Evolutionary conservation across 2,113 vertebrate genomes (phyloP).

Genomic region (Eira barbara): DNA sequence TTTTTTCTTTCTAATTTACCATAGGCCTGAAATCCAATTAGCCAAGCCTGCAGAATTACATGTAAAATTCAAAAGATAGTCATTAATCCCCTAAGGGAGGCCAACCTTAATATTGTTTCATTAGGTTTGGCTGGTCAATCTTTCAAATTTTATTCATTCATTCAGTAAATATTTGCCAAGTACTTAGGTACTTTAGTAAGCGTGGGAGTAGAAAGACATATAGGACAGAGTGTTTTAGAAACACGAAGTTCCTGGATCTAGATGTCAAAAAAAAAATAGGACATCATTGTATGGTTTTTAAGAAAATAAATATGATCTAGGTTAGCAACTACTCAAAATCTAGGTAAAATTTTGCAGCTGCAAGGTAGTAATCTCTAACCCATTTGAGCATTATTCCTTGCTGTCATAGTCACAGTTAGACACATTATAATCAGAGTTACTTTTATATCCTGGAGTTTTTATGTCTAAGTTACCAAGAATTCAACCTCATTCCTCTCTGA

Average conservation of each 20-base stretch:
- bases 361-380: neutral
- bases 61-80: neutral
- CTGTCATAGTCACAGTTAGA: neutral
- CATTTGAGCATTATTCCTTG: neutral
- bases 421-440: neutral
- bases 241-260: neutral
- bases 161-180: neutral
- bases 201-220: neutral
- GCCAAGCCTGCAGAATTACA: neutral
- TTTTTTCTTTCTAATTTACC: neutral
- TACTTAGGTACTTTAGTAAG: neutral
- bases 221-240: neutral
- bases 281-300: neutral
- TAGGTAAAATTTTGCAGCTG: neutral
- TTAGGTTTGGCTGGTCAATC: neutral
- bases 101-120: neutral
- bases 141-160: neutral
- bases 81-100: neutral
- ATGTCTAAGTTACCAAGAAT: neutral
- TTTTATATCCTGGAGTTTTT: neutral
- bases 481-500: neutral
- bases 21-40: neutral
- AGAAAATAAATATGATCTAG: neutral
- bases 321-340: neutral
- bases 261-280: neutral